Base-by-base conservation (phyloP, 1,140 invertebrate species). In the Sycophila sp. region DNA sequence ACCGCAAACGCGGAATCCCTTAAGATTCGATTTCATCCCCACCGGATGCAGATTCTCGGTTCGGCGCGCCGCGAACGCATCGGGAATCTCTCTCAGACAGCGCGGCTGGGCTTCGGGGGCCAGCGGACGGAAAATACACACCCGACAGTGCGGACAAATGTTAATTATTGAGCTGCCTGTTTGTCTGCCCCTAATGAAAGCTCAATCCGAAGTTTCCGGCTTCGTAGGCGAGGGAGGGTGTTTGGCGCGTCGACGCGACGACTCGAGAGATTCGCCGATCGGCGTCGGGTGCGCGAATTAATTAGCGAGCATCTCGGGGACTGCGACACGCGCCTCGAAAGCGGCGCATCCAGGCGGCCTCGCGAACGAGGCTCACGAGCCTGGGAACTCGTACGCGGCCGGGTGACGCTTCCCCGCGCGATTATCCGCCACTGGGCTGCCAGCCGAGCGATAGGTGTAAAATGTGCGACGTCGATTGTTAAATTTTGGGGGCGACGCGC, bases 121-220 rank as follows among this genome's bases (percentile, higher is more conserved):
- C n/a, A n/a, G n/a, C n/a, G n/a, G n/a, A n/a, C n/a, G n/a, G n/a
- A n/a, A 30, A 64, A 26, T 8, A 45, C 42, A 53, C 0, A 53
- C 2, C 11, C 13, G 3, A 3, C 24, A n/a, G 49, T 1, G 24
- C 24, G 5, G 19, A 7, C 69, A 75, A 76, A 76, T 73, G 74
- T 60, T 72, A 77, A 78, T 78, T 77, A 76, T 75, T 65, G 65
- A 71, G 65, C 72, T 72, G 67, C 62, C 69, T 73, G 72, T 75
- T 71, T 66, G 7, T 7, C 19, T 69, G 62, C 64, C 42, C 36
- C 64, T 73, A 77, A 76, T 77, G 76, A 76, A 76, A 79, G 71
- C 73, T 75, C 75, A 75, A 77, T 77, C 72, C 58, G 51, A 75
- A 79, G 67, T 79, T 76, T 62, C 59, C 22, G 64, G 71, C 49